A percentile compares a stretch with the other conserved stretches of the same genome.
phyloP scores from a whole-genome alignment of 1,140 invertebrate species.

The Bathynomus jamesi region DNA sequence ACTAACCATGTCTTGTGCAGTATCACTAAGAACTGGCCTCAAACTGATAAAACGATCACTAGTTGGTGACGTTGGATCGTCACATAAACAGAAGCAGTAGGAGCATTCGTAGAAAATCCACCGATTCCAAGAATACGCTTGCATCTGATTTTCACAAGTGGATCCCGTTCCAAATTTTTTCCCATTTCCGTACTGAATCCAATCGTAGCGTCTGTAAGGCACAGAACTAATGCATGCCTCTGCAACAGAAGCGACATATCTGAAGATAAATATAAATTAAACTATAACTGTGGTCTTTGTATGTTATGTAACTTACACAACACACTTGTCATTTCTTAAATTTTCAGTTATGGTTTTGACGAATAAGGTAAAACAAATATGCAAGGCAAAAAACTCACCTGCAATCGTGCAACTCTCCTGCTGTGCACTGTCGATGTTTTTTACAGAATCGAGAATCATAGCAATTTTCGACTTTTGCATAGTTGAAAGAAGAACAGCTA shows the following conservation, averaged over 20 bases:
- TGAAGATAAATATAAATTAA: neutral
- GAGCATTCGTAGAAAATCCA: conserved; percentile 75
- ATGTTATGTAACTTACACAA: no score
- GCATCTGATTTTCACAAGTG: conserved; percentile 1
- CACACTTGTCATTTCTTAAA: neutral
- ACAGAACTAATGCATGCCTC: conserved; percentile 57
- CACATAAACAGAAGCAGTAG: conserved; percentile 80
- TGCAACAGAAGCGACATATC: conserved; percentile 75
- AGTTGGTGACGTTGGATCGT: conserved; percentile 55
- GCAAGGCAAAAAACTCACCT: conserved; percentile 17
- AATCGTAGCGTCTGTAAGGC: conserved; percentile 64
- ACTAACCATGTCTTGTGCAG: conserved; percentile 60
- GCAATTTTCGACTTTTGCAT: conserved; percentile 60
- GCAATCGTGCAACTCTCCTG: conserved; percentile 68
- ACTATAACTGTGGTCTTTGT: neutral
- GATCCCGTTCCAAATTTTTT: neutral
- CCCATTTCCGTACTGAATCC: conserved; percentile 71
- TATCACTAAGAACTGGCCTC: conserved; percentile 54
- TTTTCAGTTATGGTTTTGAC: neutral
- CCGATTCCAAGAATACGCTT: conserved; percentile 85
- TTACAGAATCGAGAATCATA: conserved; percentile 52
- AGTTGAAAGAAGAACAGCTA: conserved; percentile 66
- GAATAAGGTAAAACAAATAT: neutral
- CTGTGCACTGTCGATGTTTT: conserved; percentile 56
- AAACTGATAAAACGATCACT: conserved; percentile 75